Percentiles rank a stretch among this genome's conserved stretches.
Conservation (phyloP, 2,113 vertebrate genomes). For the Oceanites oceanicus region DNA sequence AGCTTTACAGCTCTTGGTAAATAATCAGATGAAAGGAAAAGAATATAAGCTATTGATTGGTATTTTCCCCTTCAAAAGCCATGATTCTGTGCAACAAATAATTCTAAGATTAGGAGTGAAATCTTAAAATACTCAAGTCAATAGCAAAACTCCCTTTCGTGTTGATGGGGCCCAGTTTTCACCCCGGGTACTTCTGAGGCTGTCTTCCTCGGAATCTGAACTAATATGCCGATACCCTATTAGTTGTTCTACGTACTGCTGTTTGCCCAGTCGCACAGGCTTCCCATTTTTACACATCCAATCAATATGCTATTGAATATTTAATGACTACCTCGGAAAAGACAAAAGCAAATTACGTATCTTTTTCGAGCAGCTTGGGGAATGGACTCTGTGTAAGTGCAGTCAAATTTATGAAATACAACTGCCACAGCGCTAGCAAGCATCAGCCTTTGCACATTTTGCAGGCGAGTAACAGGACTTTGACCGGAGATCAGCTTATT, state of each 20-base stretch:
- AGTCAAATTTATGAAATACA: too few species aligned
- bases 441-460: background rate
- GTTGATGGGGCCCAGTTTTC: background rate
- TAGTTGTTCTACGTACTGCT: background rate
- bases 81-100: background rate
- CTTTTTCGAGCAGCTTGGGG: background rate
- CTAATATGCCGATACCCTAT: rapidly evolving
- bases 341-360: background rate
- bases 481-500: too few species aligned
- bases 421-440: rapidly evolving
- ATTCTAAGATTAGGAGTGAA: background rate
- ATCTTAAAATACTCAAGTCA: background rate
- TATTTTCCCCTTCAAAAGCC: background rate
- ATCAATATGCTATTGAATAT: background rate
- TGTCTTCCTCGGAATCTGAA: background rate
- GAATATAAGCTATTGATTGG: background rate
- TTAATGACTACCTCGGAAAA: background rate
- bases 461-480: background rate
- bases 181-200: background rate
- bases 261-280: too few species aligned
- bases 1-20: background rate
- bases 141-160: background rate
- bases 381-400: rapidly evolving
- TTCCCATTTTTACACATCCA: background rate
- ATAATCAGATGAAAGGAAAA: background rate